A percentile compares a stretch with the other conserved stretches of the same genome.
phyloP scores from a whole-genome alignment of 1,140 invertebrate genomes.

The Magallana gigas region DNA sequence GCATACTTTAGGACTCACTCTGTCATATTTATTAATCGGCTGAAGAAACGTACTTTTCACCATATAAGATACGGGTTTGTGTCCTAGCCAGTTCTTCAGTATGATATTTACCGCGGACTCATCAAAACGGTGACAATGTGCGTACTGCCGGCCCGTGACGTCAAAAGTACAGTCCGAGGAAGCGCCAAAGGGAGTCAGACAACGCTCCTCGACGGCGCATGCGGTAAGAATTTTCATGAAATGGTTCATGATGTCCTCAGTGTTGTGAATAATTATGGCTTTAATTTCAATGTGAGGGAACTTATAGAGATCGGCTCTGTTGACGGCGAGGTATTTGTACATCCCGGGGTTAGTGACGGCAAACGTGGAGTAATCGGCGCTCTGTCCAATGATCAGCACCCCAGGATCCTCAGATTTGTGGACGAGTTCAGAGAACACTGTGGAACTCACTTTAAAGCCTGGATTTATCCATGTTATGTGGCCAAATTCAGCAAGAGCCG shows the following conservation, averaged over 20 bases:
- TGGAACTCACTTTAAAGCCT: constrained; percentile 45
- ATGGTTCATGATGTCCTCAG: constrained; percentile 27
- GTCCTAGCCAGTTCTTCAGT: constrained; percentile 57
- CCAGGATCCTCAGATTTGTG: constrained; percentile 35
- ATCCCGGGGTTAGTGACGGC: constrained; percentile 64
- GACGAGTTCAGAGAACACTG: constrained; percentile 17
- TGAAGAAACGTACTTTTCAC: neutral
- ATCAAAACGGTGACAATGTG: constrained; percentile 64
- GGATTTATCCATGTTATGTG: constrained; percentile 65
- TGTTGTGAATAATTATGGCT: constrained; percentile 59
- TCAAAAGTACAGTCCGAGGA: constrained; percentile 49
- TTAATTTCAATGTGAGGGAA: constrained; percentile 54
- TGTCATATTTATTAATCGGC: constrained; percentile 14
- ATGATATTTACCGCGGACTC: constrained; percentile 66
- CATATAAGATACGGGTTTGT: neutral
- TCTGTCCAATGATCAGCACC: constrained; percentile 44
- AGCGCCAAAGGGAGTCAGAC: constrained; percentile 52
- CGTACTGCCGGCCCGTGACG: constrained; percentile 52
- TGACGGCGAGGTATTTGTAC: constrained; percentile 61
- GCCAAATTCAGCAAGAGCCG: constrained; percentile 59
- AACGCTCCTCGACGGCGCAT: constrained; percentile 58
- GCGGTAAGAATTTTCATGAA: constrained; percentile 52
- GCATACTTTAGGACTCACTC: neutral
- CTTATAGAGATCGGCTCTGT: constrained; percentile 47
- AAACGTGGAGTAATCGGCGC: constrained; percentile 51